Evolutionary conservation across 2,797 vertebrate genomes (phyloP), one percentile per base, ranked within the genome.

Genomic region (Diceros bicornis): DNA sequence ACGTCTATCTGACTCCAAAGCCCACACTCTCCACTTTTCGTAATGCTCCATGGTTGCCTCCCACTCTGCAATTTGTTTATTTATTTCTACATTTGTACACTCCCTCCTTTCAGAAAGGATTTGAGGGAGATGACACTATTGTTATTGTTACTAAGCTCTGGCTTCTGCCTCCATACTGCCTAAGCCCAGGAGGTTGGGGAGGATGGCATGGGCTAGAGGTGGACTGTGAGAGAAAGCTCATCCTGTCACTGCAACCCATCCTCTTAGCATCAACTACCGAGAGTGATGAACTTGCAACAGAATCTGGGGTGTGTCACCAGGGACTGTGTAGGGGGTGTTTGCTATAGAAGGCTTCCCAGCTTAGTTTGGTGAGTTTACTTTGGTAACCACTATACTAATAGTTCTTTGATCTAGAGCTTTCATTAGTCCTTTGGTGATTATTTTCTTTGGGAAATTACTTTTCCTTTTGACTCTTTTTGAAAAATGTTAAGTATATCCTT

Each of bases 31-130:
- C 44, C 47, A 17, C 61, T 81, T 93, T 81, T 87, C 23, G 12
- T 61, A 34, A 32, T 64, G 29, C 23, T 86, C 29, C n/a, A 0
- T 9, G 27, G 37, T 86, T 77, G 14, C 52, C 44, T 90, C 77
- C 41, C 32, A n/a, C 4, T 62, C 47, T 57, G 37, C 2, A 57
- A 10, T 77, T 79, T 96, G 44, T 61, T 90, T 89, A 13, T 90
- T 72, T 86, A 61, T 75, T 55, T 85, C 34, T 88, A 64, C 29
- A 21, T 64, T 96, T 89, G 27, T 14, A 32, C 11, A 62, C 16
- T 77, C 20, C 18, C 23, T 89, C 61, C 21, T 82, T 94, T 86
- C 57, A 25, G 50, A 85, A 97, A 91, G 47, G 23, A 91, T 72
- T 77, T 44, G 32, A 81, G 77, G 61, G 81, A 44, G 37, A 83